Evolutionary conservation across 2,888 invertebrate species (phyloP).

Genomic region (Caenorhabditis sinica): DNA sequence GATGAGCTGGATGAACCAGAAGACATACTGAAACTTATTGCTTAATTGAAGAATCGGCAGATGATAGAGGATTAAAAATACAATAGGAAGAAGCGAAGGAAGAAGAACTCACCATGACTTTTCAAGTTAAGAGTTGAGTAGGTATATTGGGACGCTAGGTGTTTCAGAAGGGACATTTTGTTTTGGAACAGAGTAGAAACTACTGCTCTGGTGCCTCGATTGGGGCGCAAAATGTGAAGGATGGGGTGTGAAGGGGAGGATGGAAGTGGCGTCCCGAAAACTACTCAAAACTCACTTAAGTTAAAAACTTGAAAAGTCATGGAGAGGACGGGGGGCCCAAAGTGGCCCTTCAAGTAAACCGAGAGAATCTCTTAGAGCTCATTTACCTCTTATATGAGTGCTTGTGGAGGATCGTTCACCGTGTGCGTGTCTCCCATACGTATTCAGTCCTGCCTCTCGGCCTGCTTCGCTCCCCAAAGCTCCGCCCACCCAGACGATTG

Average conservation of each 20-base stretch:
- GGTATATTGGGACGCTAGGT: background rate
- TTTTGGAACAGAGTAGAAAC: conserved; percentile 38
- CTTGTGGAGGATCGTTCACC: conserved; percentile 68
- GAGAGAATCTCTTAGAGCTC: conserved; percentile 74
- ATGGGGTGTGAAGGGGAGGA: conserved; percentile 48
- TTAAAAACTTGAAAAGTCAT: conserved; percentile 70
- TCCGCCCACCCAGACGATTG: conserved; percentile 43
- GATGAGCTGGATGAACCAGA: conserved; percentile 59
- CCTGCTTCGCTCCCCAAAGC: conserved; percentile 16
- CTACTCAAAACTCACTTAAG: conserved; percentile 66
- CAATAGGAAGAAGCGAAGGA: background rate
- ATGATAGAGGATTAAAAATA: background rate
- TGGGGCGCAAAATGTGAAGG: conserved; percentile 59
- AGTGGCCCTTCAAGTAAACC: conserved; percentile 68
- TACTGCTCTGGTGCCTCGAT: conserved; percentile 55
- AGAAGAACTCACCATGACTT: conserved; percentile 51
- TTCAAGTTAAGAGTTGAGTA: conserved; percentile 42
- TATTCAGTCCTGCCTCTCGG: conserved; percentile 52
- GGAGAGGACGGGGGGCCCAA: conserved; percentile 55
- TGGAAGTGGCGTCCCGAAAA: conserved; percentile 61
- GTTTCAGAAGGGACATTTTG: background rate
- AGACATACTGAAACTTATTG: conserved; percentile 51
- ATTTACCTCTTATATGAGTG: conserved; percentile 75
- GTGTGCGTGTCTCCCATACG: conserved; percentile 55
- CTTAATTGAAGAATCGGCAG: background rate